Conservation (phyloP, 2,113 vertebrate genomes). For the Rhombomys opimus region DNA sequence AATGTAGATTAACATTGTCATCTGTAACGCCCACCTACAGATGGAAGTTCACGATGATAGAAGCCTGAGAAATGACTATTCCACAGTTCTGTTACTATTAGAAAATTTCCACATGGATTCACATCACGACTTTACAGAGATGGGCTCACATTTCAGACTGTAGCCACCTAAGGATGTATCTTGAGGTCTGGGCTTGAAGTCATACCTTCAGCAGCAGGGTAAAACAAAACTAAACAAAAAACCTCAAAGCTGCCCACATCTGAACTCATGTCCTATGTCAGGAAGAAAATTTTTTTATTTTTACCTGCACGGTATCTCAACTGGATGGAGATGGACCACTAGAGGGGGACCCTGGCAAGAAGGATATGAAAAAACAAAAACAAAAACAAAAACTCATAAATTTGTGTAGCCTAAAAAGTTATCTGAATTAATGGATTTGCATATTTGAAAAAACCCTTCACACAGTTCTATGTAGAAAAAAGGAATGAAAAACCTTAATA, state of each 20-base stretch:
- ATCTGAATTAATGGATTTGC: neutral
- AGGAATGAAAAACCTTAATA: neutral
- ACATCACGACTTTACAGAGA: neutral
- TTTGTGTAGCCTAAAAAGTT: neutral
- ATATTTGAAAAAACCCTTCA: neutral
- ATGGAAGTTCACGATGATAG: neutral
- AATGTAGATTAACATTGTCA: neutral
- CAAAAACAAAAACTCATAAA: neutral
- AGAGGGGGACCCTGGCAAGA: neutral
- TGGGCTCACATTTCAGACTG: neutral
- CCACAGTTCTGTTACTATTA: neutral
- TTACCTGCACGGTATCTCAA: neutral
- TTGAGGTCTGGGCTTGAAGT: neutral
- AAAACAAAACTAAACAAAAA: neutral
- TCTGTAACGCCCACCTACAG: neutral
- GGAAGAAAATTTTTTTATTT: conserved; percentile 13
- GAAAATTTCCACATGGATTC: neutral
- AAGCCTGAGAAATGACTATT: neutral
- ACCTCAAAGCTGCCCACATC: neutral
- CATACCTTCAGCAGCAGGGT: neutral
- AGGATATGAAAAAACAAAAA: neutral
- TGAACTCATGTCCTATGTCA: neutral
- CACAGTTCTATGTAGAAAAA: neutral
- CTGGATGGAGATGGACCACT: neutral
- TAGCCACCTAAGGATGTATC: neutral